Conservation (phyloP, 2,113 vertebrate species). For the Pipa parva region DNA sequence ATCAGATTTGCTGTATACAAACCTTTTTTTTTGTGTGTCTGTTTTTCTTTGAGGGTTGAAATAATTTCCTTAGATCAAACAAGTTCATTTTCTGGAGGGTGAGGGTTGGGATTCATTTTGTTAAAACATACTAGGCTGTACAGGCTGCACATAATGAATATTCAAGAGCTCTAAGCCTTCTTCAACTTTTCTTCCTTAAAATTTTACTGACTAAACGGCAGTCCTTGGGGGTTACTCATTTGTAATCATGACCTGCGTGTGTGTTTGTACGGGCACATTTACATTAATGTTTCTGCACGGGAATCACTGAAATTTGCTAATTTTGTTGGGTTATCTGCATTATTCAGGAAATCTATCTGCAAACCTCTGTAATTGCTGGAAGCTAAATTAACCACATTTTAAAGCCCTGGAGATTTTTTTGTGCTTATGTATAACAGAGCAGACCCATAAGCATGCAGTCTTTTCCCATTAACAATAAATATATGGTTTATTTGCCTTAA, state of each 20-base stretch:
- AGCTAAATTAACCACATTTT: conserved; percentile 23
- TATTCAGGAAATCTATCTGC: conserved; percentile 31
- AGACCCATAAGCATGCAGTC: conserved; percentile 7
- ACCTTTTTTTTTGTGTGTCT: no score
- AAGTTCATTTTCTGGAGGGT: conserved; percentile 29
- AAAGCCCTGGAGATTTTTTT: neutral
- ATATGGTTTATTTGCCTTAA: neutral
- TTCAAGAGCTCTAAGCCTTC: conserved; percentile 30
- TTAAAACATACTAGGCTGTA: conserved; percentile 19
- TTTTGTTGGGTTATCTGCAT: conserved; percentile 32
- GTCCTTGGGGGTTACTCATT: conserved; percentile 36
- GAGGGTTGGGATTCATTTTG: conserved; percentile 31
- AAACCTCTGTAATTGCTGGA: conserved; percentile 11
- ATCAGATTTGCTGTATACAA: no score
- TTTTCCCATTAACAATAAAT: conserved; percentile 10
- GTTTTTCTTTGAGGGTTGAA: neutral
- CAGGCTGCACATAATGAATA: conserved; percentile 30
- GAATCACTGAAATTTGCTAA: conserved; percentile 28
- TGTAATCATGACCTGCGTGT: conserved; percentile 35
- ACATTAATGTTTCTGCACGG: conserved; percentile 21
- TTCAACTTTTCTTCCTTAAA: conserved; percentile 40
- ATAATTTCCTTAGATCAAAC: neutral
- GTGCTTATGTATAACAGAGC: conserved; percentile 4
- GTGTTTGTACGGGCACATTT: conserved; percentile 28
- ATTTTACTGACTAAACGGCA: conserved; percentile 38